These are phyloP conservation scores for Baryphthengus martii DNA, from an alignment of 2,113 vertebrate species.

Conservation along the genomic window DNA sequence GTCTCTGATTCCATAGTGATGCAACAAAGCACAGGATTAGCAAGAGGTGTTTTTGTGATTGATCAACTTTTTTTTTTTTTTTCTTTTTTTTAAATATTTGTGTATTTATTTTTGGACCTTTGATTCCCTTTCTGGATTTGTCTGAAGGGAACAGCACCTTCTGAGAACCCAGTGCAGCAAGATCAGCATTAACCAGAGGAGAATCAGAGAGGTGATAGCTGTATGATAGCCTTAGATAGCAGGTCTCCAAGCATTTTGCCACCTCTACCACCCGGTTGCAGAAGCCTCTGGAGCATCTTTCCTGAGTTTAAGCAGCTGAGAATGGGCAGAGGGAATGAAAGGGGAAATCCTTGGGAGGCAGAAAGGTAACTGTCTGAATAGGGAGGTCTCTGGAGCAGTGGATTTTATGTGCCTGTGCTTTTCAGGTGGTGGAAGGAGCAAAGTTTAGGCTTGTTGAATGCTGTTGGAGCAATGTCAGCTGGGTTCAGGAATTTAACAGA, in stretches of 20 bases:
- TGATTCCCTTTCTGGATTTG: not conserved
- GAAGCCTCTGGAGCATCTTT: not conserved
- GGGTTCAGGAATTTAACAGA: not conserved
- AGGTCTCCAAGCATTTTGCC: not conserved
- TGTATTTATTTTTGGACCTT: not conserved
- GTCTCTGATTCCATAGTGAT: not conserved
- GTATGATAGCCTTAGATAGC: not conserved
- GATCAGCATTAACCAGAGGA: not conserved
- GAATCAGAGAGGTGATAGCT: not conserved
- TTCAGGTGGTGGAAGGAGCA: not conserved
- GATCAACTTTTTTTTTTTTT: too few species aligned
- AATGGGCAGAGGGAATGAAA: not conserved
- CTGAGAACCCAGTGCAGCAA: not conserved
- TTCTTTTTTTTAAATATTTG: too few species aligned
- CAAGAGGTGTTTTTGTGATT: not conserved
- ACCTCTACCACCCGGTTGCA: not conserved
- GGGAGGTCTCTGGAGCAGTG: rapidly evolving
- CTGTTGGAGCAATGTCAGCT: not conserved
- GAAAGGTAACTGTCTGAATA: not conserved
- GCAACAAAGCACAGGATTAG: not conserved
- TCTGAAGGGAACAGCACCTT: not conserved
- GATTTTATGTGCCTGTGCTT: not conserved
- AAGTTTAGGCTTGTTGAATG: not conserved
- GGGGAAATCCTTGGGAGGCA: not conserved
- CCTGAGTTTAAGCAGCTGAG: not conserved